These are phyloP conservation scores for Chaetogeoica ovagalla DNA, from an alignment of 2,888 invertebrate species.

Conservation along the genomic window DNA sequence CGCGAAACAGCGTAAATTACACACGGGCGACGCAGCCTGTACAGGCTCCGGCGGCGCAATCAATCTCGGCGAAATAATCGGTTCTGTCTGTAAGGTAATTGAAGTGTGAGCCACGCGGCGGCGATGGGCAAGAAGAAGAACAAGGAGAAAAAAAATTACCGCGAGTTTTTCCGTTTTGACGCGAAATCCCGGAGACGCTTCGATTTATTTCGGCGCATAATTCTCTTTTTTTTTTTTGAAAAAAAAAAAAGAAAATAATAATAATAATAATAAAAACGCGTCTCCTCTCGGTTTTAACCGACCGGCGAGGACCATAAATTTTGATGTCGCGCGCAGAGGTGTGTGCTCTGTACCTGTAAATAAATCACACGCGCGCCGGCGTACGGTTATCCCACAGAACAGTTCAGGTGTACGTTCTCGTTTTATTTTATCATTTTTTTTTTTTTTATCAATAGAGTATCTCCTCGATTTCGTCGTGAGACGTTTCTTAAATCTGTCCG, in stretches of 20 bases:
- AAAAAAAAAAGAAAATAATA: too few species aligned
- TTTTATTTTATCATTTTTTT: background rate
- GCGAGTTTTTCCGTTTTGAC: slow-evolving; percentile 42
- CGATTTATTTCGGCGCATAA: slow-evolving; percentile 49
- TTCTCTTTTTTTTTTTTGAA: too few species aligned
- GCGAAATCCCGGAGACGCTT: slow-evolving; percentile 12
- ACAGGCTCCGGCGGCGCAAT: slow-evolving; percentile 39
- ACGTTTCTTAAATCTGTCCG: slow-evolving; percentile 1
- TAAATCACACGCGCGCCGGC: slow-evolving; percentile 1
- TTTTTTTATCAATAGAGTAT: slow-evolving; percentile 11
- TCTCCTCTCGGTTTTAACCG: slow-evolving; percentile 24
- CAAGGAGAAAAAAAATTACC: slow-evolving; percentile 36
- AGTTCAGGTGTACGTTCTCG: background rate
- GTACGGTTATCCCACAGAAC: background rate
- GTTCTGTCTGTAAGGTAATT: slow-evolving; percentile 48
- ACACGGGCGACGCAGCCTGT: slow-evolving; percentile 1
- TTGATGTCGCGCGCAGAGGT: background rate
- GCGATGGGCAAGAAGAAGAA: background rate
- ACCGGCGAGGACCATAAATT: slow-evolving; percentile 14
- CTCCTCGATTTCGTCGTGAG: background rate
- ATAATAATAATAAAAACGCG: slow-evolving; percentile 34
- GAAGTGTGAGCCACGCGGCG: slow-evolving; percentile 29
- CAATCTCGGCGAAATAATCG: slow-evolving; percentile 51
- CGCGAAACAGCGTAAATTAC: slow-evolving; percentile 32
- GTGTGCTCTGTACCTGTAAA: background rate